phyloP scores from a whole-genome alignment of 2,113 vertebrate genomes.

The Vulpes ferrilata region DNA sequence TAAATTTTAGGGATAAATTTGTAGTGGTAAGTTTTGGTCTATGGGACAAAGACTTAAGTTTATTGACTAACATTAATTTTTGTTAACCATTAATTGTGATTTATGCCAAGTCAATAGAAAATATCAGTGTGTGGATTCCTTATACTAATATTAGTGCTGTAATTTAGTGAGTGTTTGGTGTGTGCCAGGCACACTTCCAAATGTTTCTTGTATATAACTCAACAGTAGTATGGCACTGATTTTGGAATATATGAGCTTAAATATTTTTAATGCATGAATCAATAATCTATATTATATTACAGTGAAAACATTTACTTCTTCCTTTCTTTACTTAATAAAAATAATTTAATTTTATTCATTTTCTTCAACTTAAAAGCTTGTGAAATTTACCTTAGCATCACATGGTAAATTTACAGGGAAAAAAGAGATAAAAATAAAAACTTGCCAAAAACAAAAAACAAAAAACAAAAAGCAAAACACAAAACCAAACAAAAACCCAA shows the following conservation, averaged over 20 bases:
- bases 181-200: neutral
- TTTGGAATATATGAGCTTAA: neutral
- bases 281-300: neutral
- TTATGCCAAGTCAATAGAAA: neutral
- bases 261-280: neutral
- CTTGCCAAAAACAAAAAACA: neutral
- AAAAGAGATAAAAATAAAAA: neutral
- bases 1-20: neutral
- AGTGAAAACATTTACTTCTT: neutral
- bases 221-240: neutral
- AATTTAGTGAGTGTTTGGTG: neutral
- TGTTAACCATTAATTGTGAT: neutral
- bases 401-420: neutral
- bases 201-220: neutral
- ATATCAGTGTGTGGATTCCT: neutral
- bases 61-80: neutral
- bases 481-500: neutral
- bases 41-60: neutral
- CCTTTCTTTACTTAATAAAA: neutral
- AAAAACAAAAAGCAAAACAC: neutral
- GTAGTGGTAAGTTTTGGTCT: neutral
- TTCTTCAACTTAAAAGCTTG: conserved; percentile 3
- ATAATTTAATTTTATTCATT: neutral
- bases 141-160: neutral
- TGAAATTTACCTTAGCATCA: neutral